A percentile compares a stretch with the other conserved stretches of the same genome.
phyloP scores from a whole-genome alignment of 2,797 vertebrate species.

The Oryzias sinensis region DNA sequence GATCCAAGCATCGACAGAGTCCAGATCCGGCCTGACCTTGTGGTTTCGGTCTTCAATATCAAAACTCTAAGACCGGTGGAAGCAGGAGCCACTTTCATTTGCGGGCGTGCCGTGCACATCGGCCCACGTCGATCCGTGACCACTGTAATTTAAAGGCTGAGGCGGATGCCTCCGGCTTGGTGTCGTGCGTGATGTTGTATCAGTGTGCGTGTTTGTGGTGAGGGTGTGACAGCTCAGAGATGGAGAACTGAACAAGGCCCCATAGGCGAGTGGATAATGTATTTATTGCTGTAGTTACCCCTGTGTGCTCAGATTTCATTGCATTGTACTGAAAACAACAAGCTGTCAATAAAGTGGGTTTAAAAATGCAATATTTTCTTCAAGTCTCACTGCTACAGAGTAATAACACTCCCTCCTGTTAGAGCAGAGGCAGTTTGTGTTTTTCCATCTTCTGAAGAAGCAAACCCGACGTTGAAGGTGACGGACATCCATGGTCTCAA shows the following conservation, averaged over 20 bases:
- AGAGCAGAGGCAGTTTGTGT: constrained; percentile 14
- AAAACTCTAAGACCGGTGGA: constrained; percentile 17
- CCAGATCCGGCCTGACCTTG: constrained; percentile 25
- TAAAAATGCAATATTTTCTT: constrained; percentile 48
- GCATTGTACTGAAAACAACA: constrained; percentile 54
- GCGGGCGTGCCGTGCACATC: constrained; percentile 17
- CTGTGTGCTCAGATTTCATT: constrained; percentile 24
- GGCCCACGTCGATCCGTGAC: constrained; percentile 28
- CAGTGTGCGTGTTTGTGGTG: constrained; percentile 56
- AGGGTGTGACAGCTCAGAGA: constrained; percentile 36
- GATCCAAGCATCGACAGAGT: constrained; percentile 13
- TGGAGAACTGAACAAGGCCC: constrained; percentile 28
- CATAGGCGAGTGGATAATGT: constrained; percentile 49
- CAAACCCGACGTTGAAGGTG: constrained; percentile 8
- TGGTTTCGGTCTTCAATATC: constrained; percentile 10
- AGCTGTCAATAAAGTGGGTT: constrained; percentile 61
- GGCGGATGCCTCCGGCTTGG: constrained; percentile 43
- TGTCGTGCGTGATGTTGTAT: constrained; percentile 53
- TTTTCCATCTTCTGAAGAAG: constrained; percentile 1
- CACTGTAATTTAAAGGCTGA: constrained; percentile 44
- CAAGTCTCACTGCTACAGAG: constrained; percentile 10
- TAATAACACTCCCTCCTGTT: constrained; percentile 25
- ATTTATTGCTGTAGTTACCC: constrained; percentile 64
- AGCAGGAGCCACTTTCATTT: constrained; percentile 26
- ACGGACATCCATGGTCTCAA: constrained; percentile 2